These are phyloP conservation scores for Neria commutata DNA, from an alignment of 2,888 invertebrate genomes.

Conservation along the genomic window DNA sequence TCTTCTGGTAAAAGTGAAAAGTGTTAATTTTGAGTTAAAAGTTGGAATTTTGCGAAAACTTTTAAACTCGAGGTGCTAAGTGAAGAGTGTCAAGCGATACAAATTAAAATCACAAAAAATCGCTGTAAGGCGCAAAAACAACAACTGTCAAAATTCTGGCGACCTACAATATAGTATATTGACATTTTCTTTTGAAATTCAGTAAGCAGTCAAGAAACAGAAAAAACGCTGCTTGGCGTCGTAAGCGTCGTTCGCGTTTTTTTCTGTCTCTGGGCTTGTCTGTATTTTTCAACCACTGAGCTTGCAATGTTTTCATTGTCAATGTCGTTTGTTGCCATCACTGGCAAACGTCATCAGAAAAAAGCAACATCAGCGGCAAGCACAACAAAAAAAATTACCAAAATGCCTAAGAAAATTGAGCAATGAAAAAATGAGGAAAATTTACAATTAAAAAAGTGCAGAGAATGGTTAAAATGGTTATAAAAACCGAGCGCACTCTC, in stretches of 20 bases:
- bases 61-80: neutral
- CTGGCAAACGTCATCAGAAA: conserved; percentile 41
- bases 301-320: conserved; percentile 39
- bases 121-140: conserved; percentile 1
- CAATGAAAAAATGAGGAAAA: conserved; percentile 10
- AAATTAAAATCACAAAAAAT: conserved; percentile 1
- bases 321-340: conserved; percentile 40
- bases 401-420: conserved; percentile 19
- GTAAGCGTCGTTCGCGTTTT: neutral
- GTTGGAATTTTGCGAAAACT: neutral
- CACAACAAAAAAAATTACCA: conserved; percentile 44
- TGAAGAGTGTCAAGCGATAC: neutral
- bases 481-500: conserved; percentile 41
- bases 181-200: no score
- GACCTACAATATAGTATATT: no score
- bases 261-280: no score
- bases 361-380: conserved; percentile 22
- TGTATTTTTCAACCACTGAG: no score
- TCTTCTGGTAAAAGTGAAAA: conserved; percentile 18
- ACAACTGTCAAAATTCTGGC: conserved; percentile 6
- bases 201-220: neutral
- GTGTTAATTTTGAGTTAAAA: conserved; percentile 16
- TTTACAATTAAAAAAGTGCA: conserved; percentile 17
- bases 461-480: conserved; percentile 32
- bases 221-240: conserved; percentile 8